phyloP scores from a whole-genome alignment of 2,888 invertebrate genomes.

The Phragmatobia fuliginosa region DNA sequence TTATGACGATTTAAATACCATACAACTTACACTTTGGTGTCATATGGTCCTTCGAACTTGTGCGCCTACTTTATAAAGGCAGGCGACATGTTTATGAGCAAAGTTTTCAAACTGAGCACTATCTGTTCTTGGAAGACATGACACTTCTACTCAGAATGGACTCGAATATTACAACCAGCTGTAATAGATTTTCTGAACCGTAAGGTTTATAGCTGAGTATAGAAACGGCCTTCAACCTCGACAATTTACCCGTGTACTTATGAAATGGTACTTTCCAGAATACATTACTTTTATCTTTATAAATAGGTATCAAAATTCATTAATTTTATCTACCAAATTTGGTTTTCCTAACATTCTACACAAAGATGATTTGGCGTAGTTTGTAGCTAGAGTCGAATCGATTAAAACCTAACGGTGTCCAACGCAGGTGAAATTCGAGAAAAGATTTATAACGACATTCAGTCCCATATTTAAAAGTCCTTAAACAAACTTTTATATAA shows the following conservation, averaged over 20 bases:
- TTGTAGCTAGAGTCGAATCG: too few species aligned
- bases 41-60: conserved; percentile 46
- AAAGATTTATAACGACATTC: too few species aligned
- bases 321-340: too few species aligned
- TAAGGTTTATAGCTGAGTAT: conserved; percentile 9
- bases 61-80: conserved; percentile 65
- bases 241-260: background rate
- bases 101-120: conserved; percentile 67
- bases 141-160: conserved; percentile 50
- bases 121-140: conserved; percentile 62
- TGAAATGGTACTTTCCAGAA: background rate
- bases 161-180: conserved; percentile 37
- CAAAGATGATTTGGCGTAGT: too few species aligned
- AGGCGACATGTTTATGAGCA: conserved; percentile 72
- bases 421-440: too few species aligned
- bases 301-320: background rate
- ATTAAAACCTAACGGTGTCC: too few species aligned
- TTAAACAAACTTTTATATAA: too few species aligned
- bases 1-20: background rate
- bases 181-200: conserved; percentile 25
- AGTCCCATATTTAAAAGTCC: too few species aligned
- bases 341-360: too few species aligned
- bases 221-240: background rate
- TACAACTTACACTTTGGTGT: conserved; percentile 46
- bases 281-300: background rate